Evolutionary conservation across 2,888 invertebrate species (phyloP), one percentile per base, ranked within the genome.

Genomic region (Eristalis pertinax): DNA sequence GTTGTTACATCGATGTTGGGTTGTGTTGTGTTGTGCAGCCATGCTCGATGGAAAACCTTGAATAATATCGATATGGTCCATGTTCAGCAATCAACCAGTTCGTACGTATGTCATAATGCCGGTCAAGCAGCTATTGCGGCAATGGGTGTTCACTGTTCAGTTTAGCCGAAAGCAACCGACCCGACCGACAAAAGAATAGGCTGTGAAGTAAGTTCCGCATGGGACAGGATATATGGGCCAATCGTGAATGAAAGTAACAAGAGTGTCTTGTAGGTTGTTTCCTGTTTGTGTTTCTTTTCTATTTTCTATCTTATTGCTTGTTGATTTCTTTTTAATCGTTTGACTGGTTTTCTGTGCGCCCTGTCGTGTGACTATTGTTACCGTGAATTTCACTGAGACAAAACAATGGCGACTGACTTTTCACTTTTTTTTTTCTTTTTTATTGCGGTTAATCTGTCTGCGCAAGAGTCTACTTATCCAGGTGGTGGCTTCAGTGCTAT

Each of bases 181-280:
- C 10, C 65, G 77, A 68, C 32, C 60, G 58, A 26, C 56, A 29
- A 43, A 15, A 67, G 68, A 62, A 24, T 50, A n/a, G 58, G 24
- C 32, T 22, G 62, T 60, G 29, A 24, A 35, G 29, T 60, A 15
- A 41, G 80, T 84, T 84, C 80, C 80, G 75, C 80, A 63, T 76
- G 75, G 62, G 80, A 68, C 76, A 85, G 85, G 85, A 85, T 77
- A 85, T 85, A 81, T 85, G 77, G 85, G 82, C 26, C 85, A 81
- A 41, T 74, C 50, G 26, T 77, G 60, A n/a, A 81, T 73, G 77
- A 85, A 85, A 85, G 77, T 85, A 73, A 43, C 15, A 69, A 85
- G 32, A 19, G 10, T 56, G 67, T 70, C 58, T 64, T 72, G 65
- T 76, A 58, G 67, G 70, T 68, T 81, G 58, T 63, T 76, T 76